Conservation (phyloP, 2,797 vertebrate species). For the Fistularia commersonii region DNA sequence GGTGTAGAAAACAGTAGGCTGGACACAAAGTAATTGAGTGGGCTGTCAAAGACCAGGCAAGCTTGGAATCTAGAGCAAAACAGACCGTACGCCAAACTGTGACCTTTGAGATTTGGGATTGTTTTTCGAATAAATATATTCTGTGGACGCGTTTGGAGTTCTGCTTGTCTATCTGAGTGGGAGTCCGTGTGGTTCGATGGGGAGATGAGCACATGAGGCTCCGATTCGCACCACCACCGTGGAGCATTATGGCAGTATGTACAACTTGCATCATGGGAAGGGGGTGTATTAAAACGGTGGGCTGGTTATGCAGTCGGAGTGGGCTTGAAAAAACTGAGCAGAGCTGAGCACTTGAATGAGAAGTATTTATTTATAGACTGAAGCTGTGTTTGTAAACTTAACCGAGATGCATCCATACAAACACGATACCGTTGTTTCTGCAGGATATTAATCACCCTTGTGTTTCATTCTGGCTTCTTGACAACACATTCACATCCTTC, state of each 20-base stretch:
- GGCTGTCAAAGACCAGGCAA: conserved; percentile 55
- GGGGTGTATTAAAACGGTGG: conserved; percentile 57
- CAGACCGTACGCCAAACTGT: conserved; percentile 55
- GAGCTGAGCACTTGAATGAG: conserved; percentile 26
- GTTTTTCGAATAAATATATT: conserved; percentile 32
- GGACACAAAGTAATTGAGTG: conserved; percentile 49
- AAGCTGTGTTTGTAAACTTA: conserved; percentile 1
- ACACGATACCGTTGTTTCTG: no score
- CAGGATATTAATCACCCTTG: no score
- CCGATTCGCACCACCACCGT: conserved; percentile 22
- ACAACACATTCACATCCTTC: conserved; percentile 9
- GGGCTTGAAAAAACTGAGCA: conserved; percentile 44
- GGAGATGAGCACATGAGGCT: conserved; percentile 32
- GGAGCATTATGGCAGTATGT: conserved; percentile 29
- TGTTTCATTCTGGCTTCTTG: no score
- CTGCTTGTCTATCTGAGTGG: conserved; percentile 17
- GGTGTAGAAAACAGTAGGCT: conserved; percentile 44
- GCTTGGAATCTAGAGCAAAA: conserved; percentile 56
- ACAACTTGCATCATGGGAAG: conserved; percentile 53
- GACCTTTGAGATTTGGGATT: conserved; percentile 52
- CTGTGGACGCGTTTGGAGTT: conserved; percentile 15
- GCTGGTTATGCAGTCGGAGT: conserved; percentile 59
- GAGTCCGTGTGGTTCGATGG: conserved; percentile 32
- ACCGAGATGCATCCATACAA: no score
- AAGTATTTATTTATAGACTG: conserved; percentile 44